Conservation (phyloP, 1,140 invertebrate genomes). For the Hycleus phaleratus region DNA sequence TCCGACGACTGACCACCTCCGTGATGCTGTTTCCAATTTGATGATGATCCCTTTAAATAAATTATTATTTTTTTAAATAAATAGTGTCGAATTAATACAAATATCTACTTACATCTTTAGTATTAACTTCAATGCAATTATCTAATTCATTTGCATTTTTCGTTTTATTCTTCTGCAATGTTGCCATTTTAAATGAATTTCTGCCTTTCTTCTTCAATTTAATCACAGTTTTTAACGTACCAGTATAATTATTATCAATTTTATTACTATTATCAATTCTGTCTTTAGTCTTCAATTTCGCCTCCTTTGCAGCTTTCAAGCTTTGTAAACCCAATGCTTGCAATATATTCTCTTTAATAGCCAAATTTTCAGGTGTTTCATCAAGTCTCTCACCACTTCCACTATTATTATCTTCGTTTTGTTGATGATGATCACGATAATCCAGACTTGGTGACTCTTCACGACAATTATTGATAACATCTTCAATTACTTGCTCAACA, state of each 20-base stretch:
- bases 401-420: too few relatives aligned
- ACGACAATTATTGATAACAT: too few relatives aligned
- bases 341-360: constrained; percentile 55
- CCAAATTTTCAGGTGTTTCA: constrained; percentile 50
- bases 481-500: too few relatives aligned
- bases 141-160: constrained; percentile 44
- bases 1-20: constrained; percentile 36
- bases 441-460: constrained; percentile 1
- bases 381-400: constrained; percentile 23
- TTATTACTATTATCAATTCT: constrained; percentile 41
- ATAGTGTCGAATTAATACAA: neutral
- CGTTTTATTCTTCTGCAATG: constrained; percentile 60
- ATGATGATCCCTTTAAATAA: constrained; percentile 25
- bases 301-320: constrained; percentile 51
- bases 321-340: constrained; percentile 57
- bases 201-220: constrained; percentile 59
- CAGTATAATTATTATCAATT: constrained; percentile 50
- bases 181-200: constrained; percentile 64
- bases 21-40: constrained; percentile 27
- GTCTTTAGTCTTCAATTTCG: constrained; percentile 49
- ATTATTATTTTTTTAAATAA: neutral
- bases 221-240: constrained; percentile 71
- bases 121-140: constrained; percentile 54
- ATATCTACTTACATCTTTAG: constrained; percentile 59
- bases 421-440: neutral